phyloP scores from a whole-genome alignment of 2,113 vertebrate genomes.

The Paradoxurus hermaphroditus region DNA sequence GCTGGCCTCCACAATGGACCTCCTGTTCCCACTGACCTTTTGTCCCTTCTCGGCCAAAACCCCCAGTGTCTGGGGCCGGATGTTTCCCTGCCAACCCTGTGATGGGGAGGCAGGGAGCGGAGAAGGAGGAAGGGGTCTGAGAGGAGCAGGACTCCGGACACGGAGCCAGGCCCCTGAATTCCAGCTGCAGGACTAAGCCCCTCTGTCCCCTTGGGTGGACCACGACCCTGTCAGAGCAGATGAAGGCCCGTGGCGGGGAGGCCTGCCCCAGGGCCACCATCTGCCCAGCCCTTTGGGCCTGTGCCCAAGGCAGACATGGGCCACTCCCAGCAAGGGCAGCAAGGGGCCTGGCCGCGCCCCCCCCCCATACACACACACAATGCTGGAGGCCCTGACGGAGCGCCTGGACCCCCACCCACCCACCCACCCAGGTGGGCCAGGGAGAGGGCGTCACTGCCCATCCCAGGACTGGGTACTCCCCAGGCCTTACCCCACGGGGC shows the following conservation, averaged over 20 bases:
- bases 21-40: constrained; percentile 80
- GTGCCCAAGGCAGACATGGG: too few relatives aligned
- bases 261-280: not conserved
- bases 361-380: rapidly evolving
- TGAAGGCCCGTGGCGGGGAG: rapidly evolving
- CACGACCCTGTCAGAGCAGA: not conserved
- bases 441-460: not conserved
- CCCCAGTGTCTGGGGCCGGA: constrained; percentile 65
- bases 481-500: rapidly evolving
- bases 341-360: too few relatives aligned
- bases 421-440: too few relatives aligned
- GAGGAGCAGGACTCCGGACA: not conserved
- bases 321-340: rapidly evolving
- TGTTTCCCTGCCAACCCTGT: not conserved
- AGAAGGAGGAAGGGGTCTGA: too few relatives aligned
- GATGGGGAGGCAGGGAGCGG: not conserved
- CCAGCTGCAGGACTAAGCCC: not conserved
- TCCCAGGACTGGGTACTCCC: not conserved
- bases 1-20: constrained; percentile 78
- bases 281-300: too few relatives aligned
- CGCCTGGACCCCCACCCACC: not conserved
- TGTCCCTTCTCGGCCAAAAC: constrained; percentile 71
- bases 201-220: not conserved
- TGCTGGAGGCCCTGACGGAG: not conserved
- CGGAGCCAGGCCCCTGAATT: not conserved